phyloP scores from a whole-genome alignment of 1,140 invertebrate species.

The Acarapis woodi region DNA sequence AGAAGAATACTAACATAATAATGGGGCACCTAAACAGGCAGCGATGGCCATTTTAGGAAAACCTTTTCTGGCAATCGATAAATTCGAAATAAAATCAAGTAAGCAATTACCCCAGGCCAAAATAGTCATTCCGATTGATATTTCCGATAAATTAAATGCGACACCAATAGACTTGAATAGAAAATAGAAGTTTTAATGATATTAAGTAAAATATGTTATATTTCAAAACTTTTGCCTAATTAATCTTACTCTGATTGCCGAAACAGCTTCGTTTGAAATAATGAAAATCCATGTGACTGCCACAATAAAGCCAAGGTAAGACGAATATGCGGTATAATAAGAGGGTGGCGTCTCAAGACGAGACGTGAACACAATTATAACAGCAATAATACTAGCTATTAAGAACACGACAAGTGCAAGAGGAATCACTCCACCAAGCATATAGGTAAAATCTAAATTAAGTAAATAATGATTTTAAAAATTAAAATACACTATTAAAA shows the following conservation, averaged over 20 bases:
- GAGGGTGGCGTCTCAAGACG: conserved; percentile 3
- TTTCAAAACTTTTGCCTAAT: no score
- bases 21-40: conserved; percentile 34
- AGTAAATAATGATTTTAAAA: not conserved
- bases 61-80: conserved; percentile 28
- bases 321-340: conserved; percentile 8
- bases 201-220: not conserved
- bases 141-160: conserved; percentile 27
- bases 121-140: conserved; percentile 33
- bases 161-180: conserved; percentile 24
- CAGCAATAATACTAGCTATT: conserved; percentile 1
- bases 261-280: conserved; percentile 33
- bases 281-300: conserved; percentile 34
- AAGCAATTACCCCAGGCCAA: conserved; percentile 39
- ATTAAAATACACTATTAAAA: not conserved
- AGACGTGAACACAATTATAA: conserved; percentile 5
- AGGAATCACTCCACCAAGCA: not conserved
- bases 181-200: not conserved
- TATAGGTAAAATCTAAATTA: not conserved
- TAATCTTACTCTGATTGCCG: conserved; percentile 21
- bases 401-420: conserved; percentile 1
- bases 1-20: conserved; percentile 25
- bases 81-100: conserved; percentile 31
- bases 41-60: conserved; percentile 33
- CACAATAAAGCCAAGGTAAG: conserved; percentile 20